A percentile compares a stretch with the other conserved stretches of the same genome.
Evolutionary conservation across 92 coral and sea anemone genomes (phyloP).

Genomic region (Siderastrea siderea): DNA sequence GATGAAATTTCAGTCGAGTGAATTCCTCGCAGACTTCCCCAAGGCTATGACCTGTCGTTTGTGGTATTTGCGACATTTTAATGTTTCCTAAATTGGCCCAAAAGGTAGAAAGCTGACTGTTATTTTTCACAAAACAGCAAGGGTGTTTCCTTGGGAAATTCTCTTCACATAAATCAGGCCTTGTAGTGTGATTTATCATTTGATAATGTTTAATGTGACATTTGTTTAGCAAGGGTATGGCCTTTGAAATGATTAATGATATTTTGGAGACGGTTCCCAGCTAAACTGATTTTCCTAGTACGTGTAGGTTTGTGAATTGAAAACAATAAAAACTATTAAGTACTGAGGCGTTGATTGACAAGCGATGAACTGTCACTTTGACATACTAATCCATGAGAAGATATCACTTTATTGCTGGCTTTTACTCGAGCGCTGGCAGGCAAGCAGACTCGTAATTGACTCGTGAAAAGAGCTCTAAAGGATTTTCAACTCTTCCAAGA

Average conservation of each 20-base stretch:
- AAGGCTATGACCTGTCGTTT: neutral
- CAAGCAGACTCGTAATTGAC: neutral
- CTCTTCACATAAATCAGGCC: neutral
- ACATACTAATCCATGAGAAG: slow-evolving; percentile 39
- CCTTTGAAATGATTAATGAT: slow-evolving; percentile 12
- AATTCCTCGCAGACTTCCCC: slow-evolving; percentile 13
- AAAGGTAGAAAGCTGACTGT: neutral
- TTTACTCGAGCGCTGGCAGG: neutral
- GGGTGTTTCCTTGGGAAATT: neutral
- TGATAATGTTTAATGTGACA: no score
- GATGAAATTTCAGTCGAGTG: slow-evolving; percentile 27
- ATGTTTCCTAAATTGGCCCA: slow-evolving; percentile 27
- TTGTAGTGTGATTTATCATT: neutral
- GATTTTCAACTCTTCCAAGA: slow-evolving; percentile 3
- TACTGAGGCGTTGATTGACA: slow-evolving; percentile 54
- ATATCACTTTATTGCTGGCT: slow-evolving; percentile 31
- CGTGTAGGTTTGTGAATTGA: slow-evolving; percentile 23
- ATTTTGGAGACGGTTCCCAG: neutral
- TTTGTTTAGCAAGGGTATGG: neutral
- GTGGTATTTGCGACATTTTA: slow-evolving; percentile 53
- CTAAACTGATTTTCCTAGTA: neutral
- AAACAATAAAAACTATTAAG: slow-evolving; percentile 61
- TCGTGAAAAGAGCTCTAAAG: neutral
- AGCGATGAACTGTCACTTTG: slow-evolving; percentile 45
- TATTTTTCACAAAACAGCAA: neutral